Evolutionary conservation across 2,888 invertebrate species (phyloP).

Genomic region (Lithophane ornitopus): DNA sequence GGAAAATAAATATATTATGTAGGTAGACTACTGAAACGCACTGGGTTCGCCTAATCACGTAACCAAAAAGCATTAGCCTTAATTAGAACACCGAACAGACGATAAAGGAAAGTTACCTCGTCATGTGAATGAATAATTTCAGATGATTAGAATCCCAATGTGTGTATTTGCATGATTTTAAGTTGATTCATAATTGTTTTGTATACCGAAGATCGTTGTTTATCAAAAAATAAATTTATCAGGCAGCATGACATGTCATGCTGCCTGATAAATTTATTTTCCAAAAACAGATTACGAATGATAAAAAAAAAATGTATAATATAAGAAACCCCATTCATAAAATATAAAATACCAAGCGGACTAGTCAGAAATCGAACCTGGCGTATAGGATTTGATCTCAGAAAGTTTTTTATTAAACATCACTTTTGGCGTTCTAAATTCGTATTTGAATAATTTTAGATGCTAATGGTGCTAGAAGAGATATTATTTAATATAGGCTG

Average conservation of each 20-base stretch:
- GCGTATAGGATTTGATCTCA: background rate
- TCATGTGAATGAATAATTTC: slow-evolving; percentile 56
- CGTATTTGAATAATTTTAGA: background rate
- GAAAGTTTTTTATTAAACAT: background rate
- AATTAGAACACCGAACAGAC: slow-evolving; percentile 62
- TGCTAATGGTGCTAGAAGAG: background rate
- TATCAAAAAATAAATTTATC: too few relatives aligned
- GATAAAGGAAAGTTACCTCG: slow-evolving; percentile 59
- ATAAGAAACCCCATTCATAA: slow-evolving; percentile 18
- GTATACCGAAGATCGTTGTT: slow-evolving; percentile 2
- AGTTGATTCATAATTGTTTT: slow-evolving; percentile 4
- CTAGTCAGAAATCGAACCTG: slow-evolving; percentile 10
- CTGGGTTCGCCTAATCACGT: slow-evolving; percentile 43
- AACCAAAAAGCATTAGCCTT: slow-evolving; percentile 67
- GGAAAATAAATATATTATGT: slow-evolving; percentile 39
- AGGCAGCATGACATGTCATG: background rate
- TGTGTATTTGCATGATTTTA: slow-evolving; percentile 10
- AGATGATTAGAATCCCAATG: slow-evolving; percentile 18
- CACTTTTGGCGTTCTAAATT: background rate
- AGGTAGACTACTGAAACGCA: slow-evolving; percentile 31
- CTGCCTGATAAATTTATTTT: too few relatives aligned
- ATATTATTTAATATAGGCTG: background rate
- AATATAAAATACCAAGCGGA: slow-evolving; percentile 30
- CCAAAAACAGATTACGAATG: slow-evolving; percentile 17
- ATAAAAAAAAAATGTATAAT: slow-evolving; percentile 14